Evolutionary conservation across 2,888 invertebrate genomes (phyloP), one percentile per base, ranked within the genome.

Genomic region (Idaea aversata): DNA sequence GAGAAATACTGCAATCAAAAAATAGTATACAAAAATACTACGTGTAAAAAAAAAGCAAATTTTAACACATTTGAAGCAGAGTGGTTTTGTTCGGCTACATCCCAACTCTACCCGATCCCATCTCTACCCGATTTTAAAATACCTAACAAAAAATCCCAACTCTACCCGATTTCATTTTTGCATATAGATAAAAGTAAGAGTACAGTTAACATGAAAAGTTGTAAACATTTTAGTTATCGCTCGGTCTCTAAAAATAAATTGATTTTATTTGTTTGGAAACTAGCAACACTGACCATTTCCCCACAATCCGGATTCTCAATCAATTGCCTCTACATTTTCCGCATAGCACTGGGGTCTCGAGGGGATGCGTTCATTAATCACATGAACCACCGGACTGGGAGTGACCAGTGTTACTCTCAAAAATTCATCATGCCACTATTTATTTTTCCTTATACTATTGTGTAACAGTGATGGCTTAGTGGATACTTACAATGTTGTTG

Each of bases 331-430:
- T 75, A 76, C 72, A 82, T 81, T 82, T 81, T 74, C 75, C 75
- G 72, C 75, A 76, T 77, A 76, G 74, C 75, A 71, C 74, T 70
- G 75, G 70, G 80, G 79, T 77, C 75, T n/a, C 61, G 69, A 71
- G 73, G 62, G 63, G 67, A 68, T 69, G 72, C 70, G 74, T 74
- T 79, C 84, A 88, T 88, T 87, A 85, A 88, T 88, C 88, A 85
- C 75, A 0, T 74, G 83, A 69, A 80, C 82, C 82, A 81, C 83
- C 81, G 82, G 81, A 47, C 47, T 47, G 47, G 47, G 47, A 47
- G 47, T 47, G 47, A 47, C 47, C 47, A 47, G 47, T 47, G 84
- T 76, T 79, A 78, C 79, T 83, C 83, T 88, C 87, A 88, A 90
- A 89, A 88, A 87, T 88, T 82, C 83, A 82, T 83, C 81, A 80